Evolutionary conservation across 1,140 invertebrate genomes (phyloP), one percentile per base, ranked within the genome.

Genomic region (Acyrthosiphon pisum): DNA sequence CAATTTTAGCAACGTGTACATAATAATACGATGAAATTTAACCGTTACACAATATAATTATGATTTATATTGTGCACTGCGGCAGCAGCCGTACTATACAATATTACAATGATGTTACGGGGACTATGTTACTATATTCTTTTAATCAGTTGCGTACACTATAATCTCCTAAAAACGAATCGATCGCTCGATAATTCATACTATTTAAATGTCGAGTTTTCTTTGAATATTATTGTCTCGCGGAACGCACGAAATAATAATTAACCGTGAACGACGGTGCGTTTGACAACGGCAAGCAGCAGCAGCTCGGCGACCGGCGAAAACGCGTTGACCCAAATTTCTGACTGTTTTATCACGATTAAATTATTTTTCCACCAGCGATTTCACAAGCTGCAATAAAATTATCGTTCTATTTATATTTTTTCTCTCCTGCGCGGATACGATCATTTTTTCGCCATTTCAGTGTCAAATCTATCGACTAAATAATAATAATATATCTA

Each of bases 251-350:
- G 44, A 35, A 89, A 89, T 89, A 89, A 89, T 53, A 89, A 89
- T 89, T 53, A 89, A 89, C 48, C 48, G 86, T 88, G 86, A 50
- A 88, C 84, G 84, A 41, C 46, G 48, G 87, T 53, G 87, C 88
- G 88, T 90, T 88, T 88, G 87, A 35, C 87, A 50, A 88, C 48
- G 37, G 50, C 68, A 8, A 35, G 35, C 83, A 84, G n/a, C n/a
- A n/a, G n/a, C 48, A 23, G 7, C 46, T 89, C 48, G 87, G 87
- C 22, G 9, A 53, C 87, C 20, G 48, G 46, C 88, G 53, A 60
- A 90, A 60, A 60, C 35, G 88, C 88, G 50, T 60, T 90, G 88
- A 90, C 88, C 88, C 88, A 90, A 90, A 90, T 90, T n/a, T 41
- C 11, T 20, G 88, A 60, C 88, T 53, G 53, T 90, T 90, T 90